Base-by-base conservation (phyloP, 2,113 vertebrate species). In the Athene cunicularia region DNA sequence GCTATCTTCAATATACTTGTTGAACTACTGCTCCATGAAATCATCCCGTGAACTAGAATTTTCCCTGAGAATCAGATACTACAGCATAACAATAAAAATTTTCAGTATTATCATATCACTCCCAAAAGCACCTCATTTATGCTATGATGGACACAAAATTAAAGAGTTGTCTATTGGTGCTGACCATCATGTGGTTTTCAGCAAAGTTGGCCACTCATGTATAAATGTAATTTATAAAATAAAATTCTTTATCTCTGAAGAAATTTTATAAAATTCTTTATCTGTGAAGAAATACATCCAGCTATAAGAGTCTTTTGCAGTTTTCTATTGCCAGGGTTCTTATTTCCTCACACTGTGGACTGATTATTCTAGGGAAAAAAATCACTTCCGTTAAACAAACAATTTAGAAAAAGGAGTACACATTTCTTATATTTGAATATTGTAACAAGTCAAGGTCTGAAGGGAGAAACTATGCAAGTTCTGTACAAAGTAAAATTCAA, bases 201-300 rank as follows among this genome's bases (percentile, higher is more conserved):
- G 75, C 45, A 93, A 12, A 18, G n/a, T 90, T 85, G 85, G 41
- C 63, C 83, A 49, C 47, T 77, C 19, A 19, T 59, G 8, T 83
- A 63, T 88, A 96, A 91, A 95, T 55, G 23, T 88, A 91, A 47
- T n/a, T n/a, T n/a, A n/a, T n/a, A n/a, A n/a, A n/a, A n/a, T n/a
- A n/a, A n/a, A n/a, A n/a, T 17, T 56, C 47, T 95, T 60, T 75
- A 71, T 95, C 86, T 87, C 19, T 87, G 47, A 71, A 82, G 28
- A 88, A 86, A 96, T 86, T n/a, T n/a, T n/a, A n/a, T n/a, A n/a
- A n/a, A n/a, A n/a, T 17, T 56, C 47, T 95, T 60, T 75, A 71
- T 95, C 86, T 87, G 21, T 87, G 47, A 71, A 82, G 28, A 88
- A 86, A 96, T 86, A 89, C 14, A 90, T 27, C 63, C 79, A 94